A percentile compares a stretch with the other conserved stretches of the same genome.
phyloP scores from a whole-genome alignment of 1,140 invertebrate genomes.

The Macrocentrus cingulum region DNA sequence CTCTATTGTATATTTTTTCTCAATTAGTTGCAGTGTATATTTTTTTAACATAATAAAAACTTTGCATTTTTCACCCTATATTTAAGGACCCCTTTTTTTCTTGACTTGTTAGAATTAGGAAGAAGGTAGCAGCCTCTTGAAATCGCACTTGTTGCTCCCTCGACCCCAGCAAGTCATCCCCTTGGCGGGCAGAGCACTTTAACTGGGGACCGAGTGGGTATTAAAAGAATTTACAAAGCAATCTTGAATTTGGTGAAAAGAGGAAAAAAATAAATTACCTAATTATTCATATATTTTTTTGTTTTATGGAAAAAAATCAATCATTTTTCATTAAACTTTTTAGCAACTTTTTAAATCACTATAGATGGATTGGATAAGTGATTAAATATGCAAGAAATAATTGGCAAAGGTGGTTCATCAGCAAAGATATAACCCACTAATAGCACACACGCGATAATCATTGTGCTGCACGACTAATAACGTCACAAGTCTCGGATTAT shows the following conservation, averaged over 20 bases:
- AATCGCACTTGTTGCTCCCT: conserved; percentile 47
- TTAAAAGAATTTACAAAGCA: conserved; percentile 48
- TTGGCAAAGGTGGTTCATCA: conserved; percentile 4
- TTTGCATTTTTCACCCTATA: neutral
- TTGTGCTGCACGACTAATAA: neutral
- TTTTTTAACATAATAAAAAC: neutral
- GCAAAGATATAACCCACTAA: no score
- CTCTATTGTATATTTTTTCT: no score
- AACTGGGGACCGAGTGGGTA: conserved; percentile 34
- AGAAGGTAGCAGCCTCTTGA: conserved; percentile 33
- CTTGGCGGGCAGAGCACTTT: conserved; percentile 35
- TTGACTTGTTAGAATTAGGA: conserved; percentile 8
- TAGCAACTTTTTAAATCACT: no score
- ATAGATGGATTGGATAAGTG: no score
- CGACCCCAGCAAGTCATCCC: conserved; percentile 35
- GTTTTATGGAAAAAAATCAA: no score
- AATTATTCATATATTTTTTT: no score
- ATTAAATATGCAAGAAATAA: no score
- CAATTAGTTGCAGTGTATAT: no score
- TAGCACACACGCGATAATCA: no score
- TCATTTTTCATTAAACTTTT: no score
- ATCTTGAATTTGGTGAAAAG: conserved; percentile 36
- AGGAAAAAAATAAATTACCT: no score
- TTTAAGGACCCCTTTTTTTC: neutral
- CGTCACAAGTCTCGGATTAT: conserved; percentile 1